Conservation (phyloP, 2,113 vertebrate species). For the Nycticebus coucang region DNA sequence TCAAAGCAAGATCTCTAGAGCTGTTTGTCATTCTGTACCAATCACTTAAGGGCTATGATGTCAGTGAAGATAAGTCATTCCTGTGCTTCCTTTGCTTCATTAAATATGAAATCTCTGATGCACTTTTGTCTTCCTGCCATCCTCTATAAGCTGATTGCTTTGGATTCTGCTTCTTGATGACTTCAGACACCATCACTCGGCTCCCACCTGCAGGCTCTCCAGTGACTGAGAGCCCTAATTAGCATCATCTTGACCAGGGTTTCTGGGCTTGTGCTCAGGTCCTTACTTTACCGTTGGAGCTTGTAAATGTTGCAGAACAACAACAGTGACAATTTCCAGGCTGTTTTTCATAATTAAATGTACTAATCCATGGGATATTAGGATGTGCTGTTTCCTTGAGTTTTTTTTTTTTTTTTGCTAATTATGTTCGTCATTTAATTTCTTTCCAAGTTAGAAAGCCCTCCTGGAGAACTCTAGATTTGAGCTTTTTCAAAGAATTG, state of each 20-base stretch:
- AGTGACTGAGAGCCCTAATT: background rate
- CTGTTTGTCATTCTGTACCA: background rate
- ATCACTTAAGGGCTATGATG: background rate
- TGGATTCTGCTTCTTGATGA: background rate
- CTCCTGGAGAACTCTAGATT: background rate
- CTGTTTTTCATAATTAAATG: constrained; percentile 30
- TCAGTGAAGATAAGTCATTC: constrained; percentile 34
- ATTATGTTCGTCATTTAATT: constrained; percentile 20
- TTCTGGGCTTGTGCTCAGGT: background rate
- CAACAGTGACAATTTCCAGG: background rate
- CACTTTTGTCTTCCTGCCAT: background rate
- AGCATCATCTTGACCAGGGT: background rate
- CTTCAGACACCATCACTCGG: too few species aligned
- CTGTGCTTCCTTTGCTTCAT: constrained; percentile 33
- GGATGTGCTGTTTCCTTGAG: background rate
- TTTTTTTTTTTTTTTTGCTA: background rate
- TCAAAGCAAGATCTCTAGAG: constrained; percentile 14
- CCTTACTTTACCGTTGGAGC: background rate
- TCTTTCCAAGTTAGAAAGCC: background rate
- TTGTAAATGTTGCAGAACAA: background rate
- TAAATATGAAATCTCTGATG: constrained; percentile 41
- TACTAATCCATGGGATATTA: background rate
- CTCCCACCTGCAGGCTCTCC: background rate
- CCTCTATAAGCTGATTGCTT: background rate
- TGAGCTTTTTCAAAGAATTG: constrained; percentile 12